These are phyloP conservation scores for Sebastes iracundus DNA, from an alignment of 2,797 vertebrate species.

Conservation along the genomic window DNA sequence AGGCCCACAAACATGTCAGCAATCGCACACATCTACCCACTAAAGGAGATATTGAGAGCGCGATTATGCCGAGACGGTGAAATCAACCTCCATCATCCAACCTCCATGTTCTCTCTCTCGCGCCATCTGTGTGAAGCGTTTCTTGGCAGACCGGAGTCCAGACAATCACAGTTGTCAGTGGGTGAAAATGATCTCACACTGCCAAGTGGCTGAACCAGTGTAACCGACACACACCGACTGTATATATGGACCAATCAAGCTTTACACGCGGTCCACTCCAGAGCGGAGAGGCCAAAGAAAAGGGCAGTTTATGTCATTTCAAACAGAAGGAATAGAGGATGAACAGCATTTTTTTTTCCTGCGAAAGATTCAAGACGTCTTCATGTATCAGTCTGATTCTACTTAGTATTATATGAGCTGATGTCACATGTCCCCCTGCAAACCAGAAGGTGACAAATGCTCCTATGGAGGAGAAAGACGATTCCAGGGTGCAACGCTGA, in stretches of 20 bases:
- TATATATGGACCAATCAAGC: slow-evolving; percentile 16
- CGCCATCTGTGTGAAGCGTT: slow-evolving; percentile 74
- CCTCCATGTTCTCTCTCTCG: slow-evolving; percentile 58
- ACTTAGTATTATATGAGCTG: neutral
- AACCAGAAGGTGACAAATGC: neutral
- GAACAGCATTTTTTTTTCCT: neutral
- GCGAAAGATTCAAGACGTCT: neutral
- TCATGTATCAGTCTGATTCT: neutral
- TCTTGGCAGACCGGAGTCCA: slow-evolving; percentile 76
- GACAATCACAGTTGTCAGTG: slow-evolving; percentile 81
- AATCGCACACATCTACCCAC: slow-evolving; percentile 68
- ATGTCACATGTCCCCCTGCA: neutral
- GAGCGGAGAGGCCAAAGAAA: slow-evolving; percentile 13
- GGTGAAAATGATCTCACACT: slow-evolving; percentile 69
- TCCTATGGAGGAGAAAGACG: neutral
- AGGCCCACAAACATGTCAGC: slow-evolving; percentile 56
- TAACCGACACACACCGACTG: slow-evolving; percentile 37
- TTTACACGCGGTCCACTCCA: neutral
- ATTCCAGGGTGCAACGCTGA: neutral
- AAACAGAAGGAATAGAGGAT: neutral
- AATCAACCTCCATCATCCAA: slow-evolving; percentile 59
- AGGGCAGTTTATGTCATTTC: neutral
- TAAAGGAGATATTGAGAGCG: slow-evolving; percentile 72
- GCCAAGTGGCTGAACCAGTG: slow-evolving; percentile 66
- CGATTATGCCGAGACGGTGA: slow-evolving; percentile 56